A percentile compares a stretch with the other conserved stretches of the same genome.
These are phyloP conservation scores for Cariama cristata DNA, from an alignment of 2,113 vertebrate genomes.

Conservation along the genomic window DNA sequence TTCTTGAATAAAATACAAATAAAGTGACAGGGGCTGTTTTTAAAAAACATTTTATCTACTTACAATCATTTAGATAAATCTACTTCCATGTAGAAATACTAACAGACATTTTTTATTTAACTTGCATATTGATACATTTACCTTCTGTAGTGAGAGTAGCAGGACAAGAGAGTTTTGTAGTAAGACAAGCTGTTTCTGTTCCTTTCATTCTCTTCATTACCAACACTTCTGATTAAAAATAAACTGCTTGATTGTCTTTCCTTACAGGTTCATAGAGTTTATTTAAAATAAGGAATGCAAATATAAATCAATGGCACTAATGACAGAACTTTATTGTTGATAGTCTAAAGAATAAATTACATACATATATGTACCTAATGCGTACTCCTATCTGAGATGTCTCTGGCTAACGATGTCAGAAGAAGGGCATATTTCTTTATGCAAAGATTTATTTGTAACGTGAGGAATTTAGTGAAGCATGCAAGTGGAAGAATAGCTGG, in stretches of 20 bases:
- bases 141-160: neutral
- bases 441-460: neutral
- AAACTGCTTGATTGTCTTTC: neutral
- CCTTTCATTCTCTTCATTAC: neutral
- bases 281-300: neutral
- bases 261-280: neutral
- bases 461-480: neutral
- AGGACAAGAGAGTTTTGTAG: neutral
- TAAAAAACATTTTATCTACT: neutral
- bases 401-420: neutral
- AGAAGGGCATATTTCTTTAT: neutral
- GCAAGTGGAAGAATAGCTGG: neutral
- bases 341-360: neutral
- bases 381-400: neutral
- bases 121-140: neutral
- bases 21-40: neutral
- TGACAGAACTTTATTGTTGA: neutral
- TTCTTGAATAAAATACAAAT: neutral
- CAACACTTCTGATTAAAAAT: neutral
- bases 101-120: neutral
- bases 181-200: neutral
- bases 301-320: neutral
- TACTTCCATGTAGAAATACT: neutral
- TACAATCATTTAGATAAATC: neutral
- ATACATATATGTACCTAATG: neutral